Conservation (phyloP, 2,113 vertebrate species). For the Cyprichromis sp. region DNA sequence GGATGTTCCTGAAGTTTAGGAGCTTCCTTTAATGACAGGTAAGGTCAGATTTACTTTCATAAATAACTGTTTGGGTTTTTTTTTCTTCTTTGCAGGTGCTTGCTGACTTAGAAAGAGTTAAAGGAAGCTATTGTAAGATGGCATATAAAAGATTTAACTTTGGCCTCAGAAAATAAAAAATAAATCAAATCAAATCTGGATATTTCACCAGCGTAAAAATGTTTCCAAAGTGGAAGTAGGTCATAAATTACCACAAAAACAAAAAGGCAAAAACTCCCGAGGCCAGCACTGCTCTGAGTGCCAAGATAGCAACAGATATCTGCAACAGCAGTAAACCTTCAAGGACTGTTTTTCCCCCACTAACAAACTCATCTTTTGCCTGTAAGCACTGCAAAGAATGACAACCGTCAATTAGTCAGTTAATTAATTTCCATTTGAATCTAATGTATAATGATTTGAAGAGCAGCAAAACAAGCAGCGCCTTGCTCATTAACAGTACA, state of each 20-base stretch:
- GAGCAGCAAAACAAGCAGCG: neutral
- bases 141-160: neutral
- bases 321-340: neutral
- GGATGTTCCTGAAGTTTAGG: neutral
- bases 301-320: neutral
- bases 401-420: neutral
- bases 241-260: neutral
- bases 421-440: neutral
- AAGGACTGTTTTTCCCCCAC: neutral
- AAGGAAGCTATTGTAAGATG: neutral
- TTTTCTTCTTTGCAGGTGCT: neutral
- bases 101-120: neutral
- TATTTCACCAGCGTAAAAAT: neutral
- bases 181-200: neutral
- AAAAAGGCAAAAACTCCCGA: neutral
- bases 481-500: neutral
- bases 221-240: neutral
- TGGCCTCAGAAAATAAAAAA: neutral
- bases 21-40: neutral
- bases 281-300: neutral
- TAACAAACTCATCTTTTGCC: neutral
- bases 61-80: fast-evolving
- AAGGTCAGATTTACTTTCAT: neutral
- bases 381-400: neutral
- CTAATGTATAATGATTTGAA: neutral